Evolutionary conservation across 2,113 vertebrate genomes (phyloP), one percentile per base, ranked within the genome.

Genomic region (Willisornis vidua): DNA sequence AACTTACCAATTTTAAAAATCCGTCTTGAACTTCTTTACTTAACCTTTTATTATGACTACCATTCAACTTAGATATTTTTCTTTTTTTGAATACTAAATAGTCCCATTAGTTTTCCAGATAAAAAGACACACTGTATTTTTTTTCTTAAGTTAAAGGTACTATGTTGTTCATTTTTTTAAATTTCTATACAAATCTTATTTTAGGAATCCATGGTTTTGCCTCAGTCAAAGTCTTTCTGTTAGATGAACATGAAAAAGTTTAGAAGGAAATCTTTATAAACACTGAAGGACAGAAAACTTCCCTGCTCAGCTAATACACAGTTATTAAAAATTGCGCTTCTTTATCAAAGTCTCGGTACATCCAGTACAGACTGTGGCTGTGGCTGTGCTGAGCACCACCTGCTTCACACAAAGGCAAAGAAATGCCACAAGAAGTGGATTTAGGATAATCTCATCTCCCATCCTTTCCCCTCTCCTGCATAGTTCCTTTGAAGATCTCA

Each of bases 11-110:
- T 62, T 89, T 65, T 19, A 48, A 71, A 92, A 71, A 63, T 70
- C 8, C 16, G 11, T 31, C 59, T 67, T 84, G 15, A 66, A 58
- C 24, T 77, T 76, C 15, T 52, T 65, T 79, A 65, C 57, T 83
- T 63, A 66, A 12, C 8, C 4, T 57, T 87, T 94, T 94, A 87
- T 94, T 92, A 88, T 85, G 85, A 93, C 81, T 95, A 89, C 9
- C 67, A 72, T 93, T 92, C 96, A 96, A 93, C n/a, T 91, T 78
- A 66, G 84, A 95, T 61, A 25, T 48, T 20, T 49, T 35, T 87
- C 52, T 90, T 93, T 61, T 81, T 37, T 31, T 59, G 12, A 94
- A 93, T 86, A 72, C 49, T 92, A 58, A 88, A 73, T 70, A 74
- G 71, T 91, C 77, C 81, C 16, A 31, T 89, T 88, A 65, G 10